Evolutionary conservation across 2,797 vertebrate species (phyloP).

Genomic region (Amblyraja radiata): DNA sequence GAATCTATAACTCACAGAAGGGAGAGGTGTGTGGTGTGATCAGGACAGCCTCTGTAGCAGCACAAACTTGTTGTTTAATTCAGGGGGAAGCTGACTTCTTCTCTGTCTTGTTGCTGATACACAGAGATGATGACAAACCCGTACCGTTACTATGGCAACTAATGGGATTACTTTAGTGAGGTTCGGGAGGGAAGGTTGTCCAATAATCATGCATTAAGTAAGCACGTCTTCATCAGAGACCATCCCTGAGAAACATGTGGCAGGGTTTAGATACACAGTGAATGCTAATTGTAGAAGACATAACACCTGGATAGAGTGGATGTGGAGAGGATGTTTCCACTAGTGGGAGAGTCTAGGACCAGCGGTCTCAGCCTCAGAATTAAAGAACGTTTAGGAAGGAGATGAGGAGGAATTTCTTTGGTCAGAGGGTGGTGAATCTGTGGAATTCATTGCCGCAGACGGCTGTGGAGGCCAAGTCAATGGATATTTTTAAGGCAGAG

Average conservation of each 20-base stretch:
- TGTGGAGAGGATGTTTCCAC: no score
- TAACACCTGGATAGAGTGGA: no score
- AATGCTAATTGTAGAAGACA: background rate
- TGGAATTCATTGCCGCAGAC: no score
- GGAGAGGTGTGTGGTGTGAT: background rate
- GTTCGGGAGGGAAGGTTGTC: slow-evolving; percentile 22
- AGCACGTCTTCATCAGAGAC: background rate
- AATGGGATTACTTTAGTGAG: slow-evolving; percentile 12
- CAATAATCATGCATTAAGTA: slow-evolving; percentile 22
- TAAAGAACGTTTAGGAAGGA: no score
- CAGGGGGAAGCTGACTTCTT: background rate
- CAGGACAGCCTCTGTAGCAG: background rate
- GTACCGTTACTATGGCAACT: slow-evolving; percentile 23
- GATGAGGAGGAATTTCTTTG: no score
- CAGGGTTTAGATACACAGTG: background rate
- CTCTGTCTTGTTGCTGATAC: background rate
- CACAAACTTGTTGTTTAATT: background rate
- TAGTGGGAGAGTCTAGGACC: no score
- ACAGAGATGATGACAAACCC: background rate
- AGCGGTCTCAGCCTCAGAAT: no score
- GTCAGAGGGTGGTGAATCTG: no score
- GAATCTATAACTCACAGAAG: background rate
- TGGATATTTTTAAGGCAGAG: no score
- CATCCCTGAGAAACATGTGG: slow-evolving; percentile 13
- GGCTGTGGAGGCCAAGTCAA: no score